Base-by-base conservation (phyloP, 1,140 invertebrate species). In the Leptinotarsa undecemlineata region DNA sequence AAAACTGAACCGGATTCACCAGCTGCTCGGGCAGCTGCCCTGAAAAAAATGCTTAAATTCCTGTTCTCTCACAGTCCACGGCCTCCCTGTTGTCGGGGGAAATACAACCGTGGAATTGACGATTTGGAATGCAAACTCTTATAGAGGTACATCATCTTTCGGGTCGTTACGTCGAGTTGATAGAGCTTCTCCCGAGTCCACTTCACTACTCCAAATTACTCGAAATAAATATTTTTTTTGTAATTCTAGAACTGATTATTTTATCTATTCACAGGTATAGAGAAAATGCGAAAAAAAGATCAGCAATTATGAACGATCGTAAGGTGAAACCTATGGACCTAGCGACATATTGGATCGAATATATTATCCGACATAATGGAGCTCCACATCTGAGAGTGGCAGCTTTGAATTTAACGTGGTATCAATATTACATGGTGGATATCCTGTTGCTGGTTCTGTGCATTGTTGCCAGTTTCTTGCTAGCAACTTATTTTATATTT, bases 311-410 rank as follows among this genome's bases (percentile, higher is more conserved):
- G 83, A 85, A 83, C 15, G 89, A 90, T 76, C 83, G 86, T 47
- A 88, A 88, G 1, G 75, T 85, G 73, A 78, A 78, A 6, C 90
- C 92, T 0, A 73, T 92, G 74, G 88, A 92, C n/a, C 88, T 88
- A 0, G 90, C 90, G 0, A 85, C 91, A 2, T 93, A 88, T 84
- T 93, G 91, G 90, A 86, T 88, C 0, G 92, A 94, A 81, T 90
- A 92, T 75, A 86, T 92, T 0, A 85, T 88, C 0, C 85, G 91
- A 13, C 91, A 92, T 80, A 86, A 87, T 4, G 85, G 87, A 51
- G 85, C 86, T 1, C 78, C 82, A 2, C 87, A 86, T 61, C 80
- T 91, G 0, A 84, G 87, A 61, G 85, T 87, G 4, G 74, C 85
- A 4, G 84, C 48, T 26, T 19, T 71, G 72, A 87, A 91, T 78